Percentiles rank a stretch among this genome's conserved stretches.
Conservation (phyloP, 2,888 invertebrate species). For the Coelogynopora nodosa region DNA sequence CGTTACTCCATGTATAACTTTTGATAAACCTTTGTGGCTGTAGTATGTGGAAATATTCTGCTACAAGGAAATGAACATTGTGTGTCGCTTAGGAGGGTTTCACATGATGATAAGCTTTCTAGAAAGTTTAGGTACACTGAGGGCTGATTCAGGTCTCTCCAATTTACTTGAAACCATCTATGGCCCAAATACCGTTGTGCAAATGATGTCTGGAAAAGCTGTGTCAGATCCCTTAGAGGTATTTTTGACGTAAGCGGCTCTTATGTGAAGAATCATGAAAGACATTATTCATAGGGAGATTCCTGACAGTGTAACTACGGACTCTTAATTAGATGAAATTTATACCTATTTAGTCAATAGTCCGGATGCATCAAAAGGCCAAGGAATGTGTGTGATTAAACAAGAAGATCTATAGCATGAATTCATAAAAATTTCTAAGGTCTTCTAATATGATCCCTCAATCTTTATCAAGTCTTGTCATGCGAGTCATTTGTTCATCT, state of each 20-base stretch:
- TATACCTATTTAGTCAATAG: background rate
- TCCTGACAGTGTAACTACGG: background rate
- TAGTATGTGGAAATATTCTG: background rate
- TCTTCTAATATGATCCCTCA: background rate
- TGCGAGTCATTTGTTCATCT: conserved; percentile 27
- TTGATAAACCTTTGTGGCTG: background rate
- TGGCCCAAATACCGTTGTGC: background rate
- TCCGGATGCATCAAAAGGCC: background rate
- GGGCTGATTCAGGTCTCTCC: conserved; percentile 3
- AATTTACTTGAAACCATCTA: background rate
- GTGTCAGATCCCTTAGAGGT: background rate
- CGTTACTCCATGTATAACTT: background rate
- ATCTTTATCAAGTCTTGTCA: background rate
- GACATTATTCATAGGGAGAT: background rate
- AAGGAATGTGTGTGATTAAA: conserved; percentile 11
- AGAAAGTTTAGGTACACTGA: conserved; percentile 20
- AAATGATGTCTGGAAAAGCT: background rate
- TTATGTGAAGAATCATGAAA: background rate
- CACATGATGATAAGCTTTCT: background rate
- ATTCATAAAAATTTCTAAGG: background rate
- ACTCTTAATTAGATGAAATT: background rate
- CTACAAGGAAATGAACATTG: conserved; percentile 10
- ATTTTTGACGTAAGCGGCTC: background rate
- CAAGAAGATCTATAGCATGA: background rate
- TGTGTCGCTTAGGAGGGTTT: no score